phyloP scores from a whole-genome alignment of 2,888 invertebrate species.

The Cheilosia vulpina region DNA sequence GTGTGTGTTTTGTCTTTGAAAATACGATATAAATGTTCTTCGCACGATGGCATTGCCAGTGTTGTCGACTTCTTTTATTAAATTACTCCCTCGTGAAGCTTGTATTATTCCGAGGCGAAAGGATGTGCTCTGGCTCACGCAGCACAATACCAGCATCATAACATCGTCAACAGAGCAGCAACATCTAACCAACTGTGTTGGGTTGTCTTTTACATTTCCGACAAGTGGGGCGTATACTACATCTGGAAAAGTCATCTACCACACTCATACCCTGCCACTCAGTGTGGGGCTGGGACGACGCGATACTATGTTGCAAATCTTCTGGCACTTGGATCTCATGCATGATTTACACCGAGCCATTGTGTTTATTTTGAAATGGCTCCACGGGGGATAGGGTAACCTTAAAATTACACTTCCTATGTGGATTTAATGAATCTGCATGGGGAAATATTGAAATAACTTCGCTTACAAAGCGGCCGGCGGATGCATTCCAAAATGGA shows the following conservation, averaged over 20 bases:
- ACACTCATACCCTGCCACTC: background rate
- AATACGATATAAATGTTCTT: background rate
- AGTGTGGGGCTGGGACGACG: background rate
- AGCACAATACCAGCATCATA: conserved; percentile 14
- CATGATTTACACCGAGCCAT: conserved; percentile 55
- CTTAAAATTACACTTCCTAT: conserved; percentile 25
- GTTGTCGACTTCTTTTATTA: conserved; percentile 47
- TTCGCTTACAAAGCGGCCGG: background rate
- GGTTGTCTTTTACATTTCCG: conserved; percentile 3
- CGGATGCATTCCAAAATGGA: conserved; percentile 41
- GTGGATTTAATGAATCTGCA: conserved; percentile 14
- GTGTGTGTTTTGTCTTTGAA: background rate
- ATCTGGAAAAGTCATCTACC: conserved; percentile 34
- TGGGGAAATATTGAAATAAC: conserved; percentile 46
- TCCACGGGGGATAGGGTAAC: conserved; percentile 29
- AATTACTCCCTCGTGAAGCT: conserved; percentile 37
- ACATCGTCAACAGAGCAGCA: conserved; percentile 10
- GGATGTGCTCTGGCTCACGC: background rate
- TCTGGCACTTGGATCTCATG: conserved; percentile 44
- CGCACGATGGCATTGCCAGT: conserved; percentile 6
- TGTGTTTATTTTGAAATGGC: conserved; percentile 37
- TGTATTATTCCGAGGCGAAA: background rate
- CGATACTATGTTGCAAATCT: conserved; percentile 42
- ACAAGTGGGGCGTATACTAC: background rate
- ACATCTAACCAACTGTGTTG: background rate